A percentile compares a stretch with the other conserved stretches of the same genome.
phyloP scores from a whole-genome alignment of 2,888 invertebrate species.

The Plebejus anna region DNA sequence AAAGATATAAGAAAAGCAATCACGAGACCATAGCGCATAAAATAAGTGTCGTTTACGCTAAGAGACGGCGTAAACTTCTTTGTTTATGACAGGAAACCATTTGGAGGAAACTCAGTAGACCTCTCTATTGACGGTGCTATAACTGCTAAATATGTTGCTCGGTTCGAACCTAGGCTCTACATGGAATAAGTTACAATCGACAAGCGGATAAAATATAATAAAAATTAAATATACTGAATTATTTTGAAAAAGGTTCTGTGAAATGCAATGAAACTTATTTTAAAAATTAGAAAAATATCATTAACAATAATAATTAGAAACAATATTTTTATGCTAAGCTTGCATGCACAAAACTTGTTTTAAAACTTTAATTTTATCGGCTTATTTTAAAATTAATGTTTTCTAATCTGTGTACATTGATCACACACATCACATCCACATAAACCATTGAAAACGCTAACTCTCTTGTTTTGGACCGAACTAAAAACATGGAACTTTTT shows the following conservation, averaged over 20 bases:
- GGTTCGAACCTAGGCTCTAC: conserved; percentile 38
- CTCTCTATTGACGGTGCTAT: conserved; percentile 43
- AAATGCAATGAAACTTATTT: background rate
- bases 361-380: background rate
- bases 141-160: conserved; percentile 47
- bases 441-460: background rate
- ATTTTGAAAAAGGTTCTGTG: background rate
- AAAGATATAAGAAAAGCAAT: conserved; percentile 31
- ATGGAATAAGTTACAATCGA: conserved; percentile 29
- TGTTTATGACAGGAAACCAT: conserved; percentile 40
- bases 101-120: conserved; percentile 38
- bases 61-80: conserved; percentile 39
- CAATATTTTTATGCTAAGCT: background rate
- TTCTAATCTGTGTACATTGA: background rate
- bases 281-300: background rate
- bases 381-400: background rate
- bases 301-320: background rate
- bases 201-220: conserved; percentile 27
- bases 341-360: background rate
- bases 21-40: conserved; percentile 30
- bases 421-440: background rate
- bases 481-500: conserved; percentile 62
- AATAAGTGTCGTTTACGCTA: conserved; percentile 34
- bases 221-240: background rate
- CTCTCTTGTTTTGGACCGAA: conserved; percentile 41